Evolutionary conservation across 2,113 vertebrate species (phyloP).

Genomic region (Cyrtonyx montezumae): DNA sequence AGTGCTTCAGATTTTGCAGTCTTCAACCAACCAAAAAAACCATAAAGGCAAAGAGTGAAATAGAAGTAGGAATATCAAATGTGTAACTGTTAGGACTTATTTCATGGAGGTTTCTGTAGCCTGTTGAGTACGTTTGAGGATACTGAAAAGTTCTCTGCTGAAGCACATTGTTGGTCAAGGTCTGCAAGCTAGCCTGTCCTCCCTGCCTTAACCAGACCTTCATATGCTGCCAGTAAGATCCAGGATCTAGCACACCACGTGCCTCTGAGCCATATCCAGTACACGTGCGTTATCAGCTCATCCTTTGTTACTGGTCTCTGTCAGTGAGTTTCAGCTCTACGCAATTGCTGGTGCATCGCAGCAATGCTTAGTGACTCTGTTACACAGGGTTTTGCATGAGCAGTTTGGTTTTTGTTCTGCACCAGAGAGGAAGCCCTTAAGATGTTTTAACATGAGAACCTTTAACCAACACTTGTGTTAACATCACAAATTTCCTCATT

Average conservation of each 20-base stretch:
- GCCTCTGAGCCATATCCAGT: neutral
- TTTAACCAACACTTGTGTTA: neutral
- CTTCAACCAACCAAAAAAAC: neutral
- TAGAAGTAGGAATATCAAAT: fast-evolving
- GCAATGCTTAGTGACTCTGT: neutral
- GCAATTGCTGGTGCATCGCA: neutral
- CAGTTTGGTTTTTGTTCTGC: neutral
- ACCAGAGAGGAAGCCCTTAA: neutral
- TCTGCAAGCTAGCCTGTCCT: neutral
- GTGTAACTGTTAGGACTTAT: neutral
- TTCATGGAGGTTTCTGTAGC: neutral
- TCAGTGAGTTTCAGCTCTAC: neutral
- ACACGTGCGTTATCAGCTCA: fast-evolving
- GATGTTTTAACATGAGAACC: neutral
- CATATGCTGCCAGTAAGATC: fast-evolving
- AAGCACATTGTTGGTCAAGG: neutral
- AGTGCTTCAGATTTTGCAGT: neutral
- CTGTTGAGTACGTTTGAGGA: neutral
- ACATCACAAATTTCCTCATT: neutral
- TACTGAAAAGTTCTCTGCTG: neutral
- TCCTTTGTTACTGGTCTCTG: too few species aligned
- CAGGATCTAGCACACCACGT: neutral
- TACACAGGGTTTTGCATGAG: neutral
- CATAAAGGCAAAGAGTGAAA: neutral
- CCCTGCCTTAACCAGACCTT: neutral